Evolutionary conservation across 2,888 invertebrate genomes (phyloP), one percentile per base, ranked within the genome.

Genomic region (Mactromeris polynyma): DNA sequence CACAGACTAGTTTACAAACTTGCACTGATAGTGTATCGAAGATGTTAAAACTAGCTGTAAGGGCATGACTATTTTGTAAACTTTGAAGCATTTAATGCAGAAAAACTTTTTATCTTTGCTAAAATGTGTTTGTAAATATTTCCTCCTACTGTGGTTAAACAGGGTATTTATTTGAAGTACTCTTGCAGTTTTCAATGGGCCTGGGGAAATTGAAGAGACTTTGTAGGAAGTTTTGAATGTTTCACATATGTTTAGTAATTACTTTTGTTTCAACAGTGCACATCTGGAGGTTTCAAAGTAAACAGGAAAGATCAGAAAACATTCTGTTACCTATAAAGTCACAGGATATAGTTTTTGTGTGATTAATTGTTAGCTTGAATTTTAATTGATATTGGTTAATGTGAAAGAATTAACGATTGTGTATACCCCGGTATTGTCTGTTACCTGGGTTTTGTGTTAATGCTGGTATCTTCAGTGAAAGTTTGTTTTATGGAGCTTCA

Each of bases 241-340:
- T 73, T 73, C 19, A 33, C 73, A 33, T 73, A 33, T 73, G 73
- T 73, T 73, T 73, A 19, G 73, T 73, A 33, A 73, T 73, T 73
- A 73, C 36, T 33, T 73, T 73, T 33, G 33, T 36, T 36, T 33
- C 73, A 73, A 14, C 73, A 73, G 73, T 73, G 73, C 73, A 73
- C 73, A 73, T 73, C 73, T 73, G 73, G 73, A 73, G 19, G 36
- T 73, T 73, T 73, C 73, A 33, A 73, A 73, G 73, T 33, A 73
- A 73, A 73, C 73, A 73, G 73, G 73, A 73, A 73, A 73, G 73
- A 33, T 73, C 73, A 73, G 73, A 36, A 73, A 73, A 33, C 31
- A 33, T 33, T 73, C 4, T 17, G 31, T 19, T 73, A 36, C 73
- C 73, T 73, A 19, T 36, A 33, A 17, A 73, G 19, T 36, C 36